Evolutionary conservation across 2,113 vertebrate genomes (phyloP).

Genomic region (Brachyistius frenatus): DNA sequence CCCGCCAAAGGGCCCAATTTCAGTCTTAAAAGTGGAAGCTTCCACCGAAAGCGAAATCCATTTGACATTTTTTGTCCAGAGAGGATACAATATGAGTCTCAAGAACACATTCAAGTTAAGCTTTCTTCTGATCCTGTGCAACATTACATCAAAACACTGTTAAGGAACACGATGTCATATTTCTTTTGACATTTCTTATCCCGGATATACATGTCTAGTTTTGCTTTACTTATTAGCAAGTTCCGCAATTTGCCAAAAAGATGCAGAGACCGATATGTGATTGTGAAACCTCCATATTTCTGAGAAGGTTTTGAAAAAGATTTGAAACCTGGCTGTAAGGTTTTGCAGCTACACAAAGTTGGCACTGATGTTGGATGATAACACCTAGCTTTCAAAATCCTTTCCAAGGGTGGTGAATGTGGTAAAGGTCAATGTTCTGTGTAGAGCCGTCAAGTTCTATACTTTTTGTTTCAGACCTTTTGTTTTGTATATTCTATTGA

Average conservation of each 20-base stretch:
- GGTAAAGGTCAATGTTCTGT: not conserved
- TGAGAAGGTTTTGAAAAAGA: slow-evolving; percentile 9
- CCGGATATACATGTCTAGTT: not conserved
- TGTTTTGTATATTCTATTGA: too few relatives aligned
- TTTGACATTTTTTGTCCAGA: slow-evolving; percentile 67
- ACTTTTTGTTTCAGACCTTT: not conserved
- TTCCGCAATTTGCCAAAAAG: not conserved
- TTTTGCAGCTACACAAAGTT: slow-evolving; percentile 15
- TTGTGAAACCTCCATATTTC: not conserved
- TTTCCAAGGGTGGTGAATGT: slow-evolving; percentile 5
- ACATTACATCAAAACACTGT: slow-evolving; percentile 19
- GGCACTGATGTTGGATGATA: slow-evolving; percentile 14
- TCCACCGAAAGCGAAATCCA: slow-evolving; percentile 54
- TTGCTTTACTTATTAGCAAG: not conserved
- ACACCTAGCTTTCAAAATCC: not conserved
- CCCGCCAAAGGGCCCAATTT: slow-evolving; percentile 74
- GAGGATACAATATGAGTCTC: slow-evolving; percentile 40
- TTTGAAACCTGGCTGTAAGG: slow-evolving; percentile 13
- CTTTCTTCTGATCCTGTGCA: slow-evolving; percentile 30
- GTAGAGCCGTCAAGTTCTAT: not conserved
- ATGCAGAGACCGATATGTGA: slow-evolving; percentile 4
- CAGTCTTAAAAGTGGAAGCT: slow-evolving; percentile 61
- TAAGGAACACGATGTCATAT: not conserved
- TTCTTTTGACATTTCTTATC: not conserved
- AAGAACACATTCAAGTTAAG: slow-evolving; percentile 47